Conservation (phyloP, 1,140 invertebrate species). For the Anagrus nilaparvatae region DNA sequence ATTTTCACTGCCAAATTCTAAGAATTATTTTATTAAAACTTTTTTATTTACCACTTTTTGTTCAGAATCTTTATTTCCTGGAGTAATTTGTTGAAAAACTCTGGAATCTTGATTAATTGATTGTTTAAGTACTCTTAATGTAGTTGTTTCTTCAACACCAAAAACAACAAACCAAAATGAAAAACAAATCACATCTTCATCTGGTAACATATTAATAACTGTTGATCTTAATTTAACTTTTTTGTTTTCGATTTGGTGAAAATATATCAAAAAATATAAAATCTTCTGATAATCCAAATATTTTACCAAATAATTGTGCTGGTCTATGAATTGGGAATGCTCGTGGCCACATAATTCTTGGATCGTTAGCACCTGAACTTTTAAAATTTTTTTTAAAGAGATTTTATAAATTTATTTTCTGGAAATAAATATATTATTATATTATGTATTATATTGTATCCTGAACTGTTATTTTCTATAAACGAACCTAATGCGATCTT, state of each 20-base stretch:
- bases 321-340: slow-evolving; percentile 50
- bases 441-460: no score
- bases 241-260: slow-evolving; percentile 43
- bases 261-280: slow-evolving; percentile 60
- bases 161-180: slow-evolving; percentile 55
- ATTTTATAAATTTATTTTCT: no score
- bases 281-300: slow-evolving; percentile 53
- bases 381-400: slow-evolving; percentile 49
- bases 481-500: no score
- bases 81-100: no score
- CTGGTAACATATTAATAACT: slow-evolving; percentile 27
- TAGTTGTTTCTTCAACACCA: slow-evolving; percentile 48
- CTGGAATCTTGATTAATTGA: slow-evolving; percentile 15
- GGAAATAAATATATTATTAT: no score
- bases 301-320: slow-evolving; percentile 55
- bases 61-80: no score
- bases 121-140: slow-evolving; percentile 40
- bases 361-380: slow-evolving; percentile 30
- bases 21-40: no score
- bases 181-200: slow-evolving; percentile 43
- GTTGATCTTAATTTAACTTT: slow-evolving; percentile 43
- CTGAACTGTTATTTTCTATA: no score
- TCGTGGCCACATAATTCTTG: slow-evolving; percentile 46
- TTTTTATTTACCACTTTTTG: no score
- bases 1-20: no score